These are phyloP conservation scores for Girardinichthys multiradiatus DNA, from an alignment of 2,113 vertebrate species.

Conservation along the genomic window DNA sequence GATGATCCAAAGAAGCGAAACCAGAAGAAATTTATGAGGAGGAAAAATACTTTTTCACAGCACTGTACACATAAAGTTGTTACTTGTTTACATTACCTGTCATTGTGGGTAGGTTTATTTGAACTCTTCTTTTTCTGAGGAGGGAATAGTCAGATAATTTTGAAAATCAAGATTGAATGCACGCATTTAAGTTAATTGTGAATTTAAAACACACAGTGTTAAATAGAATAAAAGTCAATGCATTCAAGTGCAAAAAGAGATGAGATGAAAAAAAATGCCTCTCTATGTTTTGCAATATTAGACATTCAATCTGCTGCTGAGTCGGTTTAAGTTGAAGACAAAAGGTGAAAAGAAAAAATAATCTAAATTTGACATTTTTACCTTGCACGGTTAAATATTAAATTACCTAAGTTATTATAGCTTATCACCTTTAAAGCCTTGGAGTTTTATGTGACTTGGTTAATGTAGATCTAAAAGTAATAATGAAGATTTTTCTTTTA, in stretches of 20 bases:
- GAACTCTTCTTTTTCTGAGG: background rate
- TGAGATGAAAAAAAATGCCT: background rate
- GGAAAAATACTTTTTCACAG: background rate
- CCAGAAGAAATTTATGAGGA: no score
- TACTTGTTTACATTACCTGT: background rate
- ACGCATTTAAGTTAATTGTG: background rate
- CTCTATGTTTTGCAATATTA: background rate
- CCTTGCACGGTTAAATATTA: no score
- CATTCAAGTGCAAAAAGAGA: background rate
- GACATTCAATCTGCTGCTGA: background rate
- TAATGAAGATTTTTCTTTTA: background rate
- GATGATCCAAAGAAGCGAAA: no score
- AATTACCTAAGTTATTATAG: no score
- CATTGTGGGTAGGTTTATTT: background rate
- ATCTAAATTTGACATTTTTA: no score
- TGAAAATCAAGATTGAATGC: background rate
- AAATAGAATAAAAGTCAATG: no score
- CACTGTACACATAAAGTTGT: background rate
- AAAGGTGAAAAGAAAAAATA: background rate
- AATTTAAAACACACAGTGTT: background rate
- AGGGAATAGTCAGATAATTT: background rate
- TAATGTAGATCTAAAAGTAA: background rate
- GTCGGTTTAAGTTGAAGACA: background rate
- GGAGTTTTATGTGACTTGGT: no score
- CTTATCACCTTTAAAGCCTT: no score